phyloP scores from a whole-genome alignment of 2,888 invertebrate species.

The Sylvicola fuscatus region DNA sequence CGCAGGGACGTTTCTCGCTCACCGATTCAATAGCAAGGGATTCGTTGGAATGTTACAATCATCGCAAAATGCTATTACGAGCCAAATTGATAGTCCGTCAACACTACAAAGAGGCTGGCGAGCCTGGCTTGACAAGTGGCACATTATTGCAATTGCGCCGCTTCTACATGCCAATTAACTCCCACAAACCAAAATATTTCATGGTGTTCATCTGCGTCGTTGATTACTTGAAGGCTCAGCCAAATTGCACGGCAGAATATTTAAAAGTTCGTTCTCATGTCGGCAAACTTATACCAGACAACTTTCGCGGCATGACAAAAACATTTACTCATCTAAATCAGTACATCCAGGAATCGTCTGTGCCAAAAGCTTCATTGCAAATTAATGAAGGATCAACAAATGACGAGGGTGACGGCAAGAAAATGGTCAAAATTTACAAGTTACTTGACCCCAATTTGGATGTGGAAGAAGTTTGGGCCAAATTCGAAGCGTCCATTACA shows the following conservation, averaged over 20 bases:
- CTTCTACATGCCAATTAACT: conserved; percentile 32
- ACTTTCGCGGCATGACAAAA: no score
- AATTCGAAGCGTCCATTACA: conserved; percentile 17
- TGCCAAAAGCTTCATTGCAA: no score
- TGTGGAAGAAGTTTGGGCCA: conserved; percentile 27
- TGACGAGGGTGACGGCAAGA: conserved; percentile 28
- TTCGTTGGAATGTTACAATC: no score
- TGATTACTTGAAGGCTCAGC: conserved; percentile 30
- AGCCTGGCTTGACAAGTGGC: conserved; percentile 23
- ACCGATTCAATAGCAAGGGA: conserved; percentile 3
- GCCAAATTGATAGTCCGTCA: conserved; percentile 41
- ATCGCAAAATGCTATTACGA: conserved; percentile 33
- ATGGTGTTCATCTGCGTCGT: conserved; percentile 32
- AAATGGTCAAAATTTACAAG: conserved; percentile 28
- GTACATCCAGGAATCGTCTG: no score
- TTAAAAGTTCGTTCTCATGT: no score
- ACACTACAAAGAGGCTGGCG: conserved; percentile 29
- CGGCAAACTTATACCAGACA: no score
- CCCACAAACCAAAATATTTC: conserved; percentile 28
- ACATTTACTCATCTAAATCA: no score
- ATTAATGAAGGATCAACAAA: conserved; percentile 12
- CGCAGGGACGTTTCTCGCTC: conserved; percentile 39
- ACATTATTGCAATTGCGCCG: conserved; percentile 38
- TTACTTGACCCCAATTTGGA: conserved; percentile 34
- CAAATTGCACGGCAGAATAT: conserved; percentile 29